Conservation (phyloP, 2,888 invertebrate genomes). For the Melangyna quadrimaculata region DNA sequence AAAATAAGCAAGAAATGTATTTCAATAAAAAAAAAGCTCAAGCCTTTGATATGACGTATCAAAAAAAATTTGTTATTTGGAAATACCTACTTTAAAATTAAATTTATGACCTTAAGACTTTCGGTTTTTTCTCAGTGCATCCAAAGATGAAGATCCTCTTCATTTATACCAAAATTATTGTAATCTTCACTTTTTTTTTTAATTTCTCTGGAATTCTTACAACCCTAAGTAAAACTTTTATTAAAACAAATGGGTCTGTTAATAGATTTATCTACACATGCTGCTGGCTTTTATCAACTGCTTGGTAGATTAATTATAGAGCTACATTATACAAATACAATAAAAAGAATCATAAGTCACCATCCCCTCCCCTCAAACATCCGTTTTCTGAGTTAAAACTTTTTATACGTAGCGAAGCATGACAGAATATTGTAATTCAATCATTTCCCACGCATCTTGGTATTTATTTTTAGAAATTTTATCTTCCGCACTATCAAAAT, state of each 20-base stretch:
- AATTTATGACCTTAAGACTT: too few relatives aligned
- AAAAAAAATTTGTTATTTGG: too few relatives aligned
- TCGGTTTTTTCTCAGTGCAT: too few relatives aligned
- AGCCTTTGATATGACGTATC: too few relatives aligned
- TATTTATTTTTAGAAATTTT: background rate
- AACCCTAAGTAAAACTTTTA: too few relatives aligned
- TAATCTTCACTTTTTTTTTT: too few relatives aligned
- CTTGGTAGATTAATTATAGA: background rate
- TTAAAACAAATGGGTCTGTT: background rate
- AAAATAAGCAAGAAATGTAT: too few relatives aligned
- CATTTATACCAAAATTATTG: too few relatives aligned
- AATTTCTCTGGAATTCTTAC: too few relatives aligned
- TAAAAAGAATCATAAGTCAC: background rate
- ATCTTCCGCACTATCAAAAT: background rate
- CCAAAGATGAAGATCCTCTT: too few relatives aligned
- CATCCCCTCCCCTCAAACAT: background rate
- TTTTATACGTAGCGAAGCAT: background rate
- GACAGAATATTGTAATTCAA: background rate
- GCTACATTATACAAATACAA: background rate
- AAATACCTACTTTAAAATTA: too few relatives aligned
- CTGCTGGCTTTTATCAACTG: background rate
- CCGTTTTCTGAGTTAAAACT: background rate
- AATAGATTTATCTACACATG: background rate
- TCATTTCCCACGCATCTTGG: constrained; percentile 34
- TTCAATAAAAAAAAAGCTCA: too few relatives aligned